Conservation (phyloP, 2,888 invertebrate species). For the Orchestes rusci region DNA sequence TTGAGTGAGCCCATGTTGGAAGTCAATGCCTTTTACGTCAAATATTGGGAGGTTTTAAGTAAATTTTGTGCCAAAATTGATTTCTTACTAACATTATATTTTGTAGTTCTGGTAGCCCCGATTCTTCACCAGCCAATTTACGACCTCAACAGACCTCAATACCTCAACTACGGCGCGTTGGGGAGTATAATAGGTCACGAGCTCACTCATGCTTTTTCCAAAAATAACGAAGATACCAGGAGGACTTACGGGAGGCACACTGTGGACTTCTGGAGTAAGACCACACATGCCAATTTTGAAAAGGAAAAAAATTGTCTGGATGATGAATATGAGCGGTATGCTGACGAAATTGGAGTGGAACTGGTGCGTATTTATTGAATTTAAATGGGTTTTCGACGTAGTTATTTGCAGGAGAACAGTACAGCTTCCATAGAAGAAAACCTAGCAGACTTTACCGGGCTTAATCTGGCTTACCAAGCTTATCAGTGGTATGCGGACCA, state of each 20-base stretch:
- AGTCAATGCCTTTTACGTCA: constrained; percentile 30
- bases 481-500: constrained; percentile 63
- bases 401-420: constrained; percentile 61
- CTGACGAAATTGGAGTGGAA: neutral
- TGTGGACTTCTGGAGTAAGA: constrained; percentile 25
- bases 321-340: constrained; percentile 29
- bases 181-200: constrained; percentile 37
- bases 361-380: neutral
- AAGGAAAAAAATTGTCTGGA: constrained; percentile 28
- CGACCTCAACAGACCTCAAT: constrained; percentile 31
- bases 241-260: neutral
- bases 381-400: neutral
- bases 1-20: constrained; percentile 17
- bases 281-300: constrained; percentile 23
- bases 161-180: constrained; percentile 35
- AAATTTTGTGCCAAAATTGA: constrained; percentile 12
- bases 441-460: constrained; percentile 85
- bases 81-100: neutral
- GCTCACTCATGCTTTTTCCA: constrained; percentile 30
- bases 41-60: constrained; percentile 26
- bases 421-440: constrained; percentile 77
- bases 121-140: constrained; percentile 33
- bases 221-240: constrained; percentile 1
- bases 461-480: constrained; percentile 78
- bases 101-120: constrained; percentile 33